A percentile compares a stretch with the other conserved stretches of the same genome.
Conservation (phyloP, 2,113 vertebrate genomes). For the zebrafish (Danio rerio) region DNA sequence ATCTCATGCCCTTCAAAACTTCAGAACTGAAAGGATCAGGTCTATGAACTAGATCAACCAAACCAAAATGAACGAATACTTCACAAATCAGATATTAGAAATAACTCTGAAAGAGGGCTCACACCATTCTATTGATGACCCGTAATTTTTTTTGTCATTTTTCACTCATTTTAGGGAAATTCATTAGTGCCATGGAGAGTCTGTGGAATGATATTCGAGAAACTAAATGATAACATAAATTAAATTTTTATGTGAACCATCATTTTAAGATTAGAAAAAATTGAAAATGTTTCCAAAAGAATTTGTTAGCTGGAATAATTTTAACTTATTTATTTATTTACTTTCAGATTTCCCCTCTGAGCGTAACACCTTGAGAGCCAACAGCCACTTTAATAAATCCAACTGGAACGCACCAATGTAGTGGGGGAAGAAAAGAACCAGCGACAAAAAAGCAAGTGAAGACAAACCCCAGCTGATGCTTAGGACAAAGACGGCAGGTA, state of each 20-base stretch:
- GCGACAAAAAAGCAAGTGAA: constrained; percentile 11
- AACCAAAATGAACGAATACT: not conserved
- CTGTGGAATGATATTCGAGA: not conserved
- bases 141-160: not conserved
- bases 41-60: not conserved
- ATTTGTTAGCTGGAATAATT: not conserved
- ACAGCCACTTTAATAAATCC: not conserved
- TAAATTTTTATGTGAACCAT: not conserved
- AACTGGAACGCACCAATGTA: constrained; percentile 1
- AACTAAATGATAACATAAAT: not conserved
- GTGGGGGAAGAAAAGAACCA: constrained; percentile 6
- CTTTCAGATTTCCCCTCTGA: not conserved
- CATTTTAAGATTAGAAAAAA: not conserved
- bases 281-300: not conserved
- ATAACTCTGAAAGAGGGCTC: too few species aligned
- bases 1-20: not conserved
- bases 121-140: not conserved
- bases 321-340: not conserved
- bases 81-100: not conserved
- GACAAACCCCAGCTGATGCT: constrained; percentile 32
- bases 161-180: too few species aligned
- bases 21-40: not conserved
- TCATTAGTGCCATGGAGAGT: too few species aligned
- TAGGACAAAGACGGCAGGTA: constrained; percentile 53
- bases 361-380: not conserved